Base-by-base conservation (phyloP, 2,888 invertebrate genomes). In the Apotomis betuletana region DNA sequence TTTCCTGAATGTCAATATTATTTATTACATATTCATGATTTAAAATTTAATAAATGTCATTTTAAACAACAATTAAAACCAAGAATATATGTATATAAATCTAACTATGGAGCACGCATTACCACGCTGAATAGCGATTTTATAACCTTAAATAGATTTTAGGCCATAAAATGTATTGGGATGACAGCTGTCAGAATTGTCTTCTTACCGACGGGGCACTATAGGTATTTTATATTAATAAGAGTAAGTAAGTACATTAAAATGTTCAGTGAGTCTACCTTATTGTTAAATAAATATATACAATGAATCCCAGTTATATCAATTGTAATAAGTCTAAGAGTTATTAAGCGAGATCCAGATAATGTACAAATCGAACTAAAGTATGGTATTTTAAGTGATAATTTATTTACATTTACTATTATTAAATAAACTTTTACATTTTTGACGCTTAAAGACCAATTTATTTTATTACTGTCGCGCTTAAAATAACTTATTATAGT, bases 381-480 rank as follows among this genome's bases (percentile, higher is more conserved):
- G 54, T 54, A 27, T 27, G 54, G 41, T 44, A 27, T 27, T 38
- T 54, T 54, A 41, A 41, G 54, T 64, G 8, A 27, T 15, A 41
- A 44, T 64, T 64, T 64, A 64, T 64, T 64, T 64, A 64, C 64
- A 64, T 27, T 27, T 10, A 8, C 5, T 13, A 38, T 15, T 63
- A 54, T 51, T 10, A 15, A 68, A 60, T 52, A 41, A 61, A 65
- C 76, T 78, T 78, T 79, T 83, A 81, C 81, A 81, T 79, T 81
- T 82, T 75, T 79, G 77, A 76, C 74, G 38, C 74, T 77, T 82
- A 80, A 79, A 75, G 83, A 83, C 83, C 82, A 67, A 61, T 52
- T 55, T 70, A 46, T 55, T 36, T 70, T 70, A 75, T 71, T 75
- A 13, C 0, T 65, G 5, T 58, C 49, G 15, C n/a, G n/a, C 57